Percentiles rank a stretch among this genome's conserved stretches.
These are phyloP conservation scores for Beris morrisii DNA, from an alignment of 2,888 invertebrate genomes.

Conservation along the genomic window DNA sequence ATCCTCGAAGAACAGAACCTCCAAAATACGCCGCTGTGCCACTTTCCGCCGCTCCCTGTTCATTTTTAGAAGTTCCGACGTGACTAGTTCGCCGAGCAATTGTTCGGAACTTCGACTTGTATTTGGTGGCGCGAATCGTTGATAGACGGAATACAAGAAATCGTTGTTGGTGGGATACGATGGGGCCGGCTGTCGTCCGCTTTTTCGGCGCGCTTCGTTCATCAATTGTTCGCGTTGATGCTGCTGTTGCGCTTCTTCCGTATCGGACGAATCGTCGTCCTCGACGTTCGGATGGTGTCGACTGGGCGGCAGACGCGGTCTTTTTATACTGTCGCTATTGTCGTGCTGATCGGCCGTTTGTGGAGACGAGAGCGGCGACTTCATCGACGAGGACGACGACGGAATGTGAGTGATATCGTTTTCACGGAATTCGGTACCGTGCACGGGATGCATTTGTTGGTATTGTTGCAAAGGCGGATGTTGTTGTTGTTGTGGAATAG, in stretches of 20 bases:
- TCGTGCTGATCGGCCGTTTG: constrained; percentile 13
- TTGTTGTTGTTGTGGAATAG: constrained; percentile 44
- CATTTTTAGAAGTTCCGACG: constrained; percentile 55
- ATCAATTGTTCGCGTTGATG: constrained; percentile 38
- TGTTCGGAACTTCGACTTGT: constrained; percentile 54
- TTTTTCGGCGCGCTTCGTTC: constrained; percentile 36
- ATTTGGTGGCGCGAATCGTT: constrained; percentile 48
- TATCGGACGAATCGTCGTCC: constrained; percentile 24
- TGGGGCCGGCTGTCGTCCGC: constrained; percentile 36
- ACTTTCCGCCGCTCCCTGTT: constrained; percentile 53
- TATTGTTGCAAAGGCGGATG: constrained; percentile 44
- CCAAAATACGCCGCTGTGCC: constrained; percentile 54
- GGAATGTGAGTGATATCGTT: constrained; percentile 41
- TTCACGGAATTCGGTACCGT: constrained; percentile 31
- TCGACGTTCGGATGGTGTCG: constrained; percentile 33
- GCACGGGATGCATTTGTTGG: constrained; percentile 32
- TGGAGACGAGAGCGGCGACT: constrained; percentile 51
- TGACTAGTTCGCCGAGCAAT: constrained; percentile 54
- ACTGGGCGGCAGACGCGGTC: constrained; percentile 48
- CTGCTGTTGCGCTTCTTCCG: constrained; percentile 36
- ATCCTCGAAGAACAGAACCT: constrained; percentile 56
- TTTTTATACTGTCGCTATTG: constrained; percentile 42
- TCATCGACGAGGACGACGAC: constrained; percentile 55
- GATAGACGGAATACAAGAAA: constrained; percentile 53
- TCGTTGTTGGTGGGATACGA: constrained; percentile 45